phyloP scores from a whole-genome alignment of 2,888 invertebrate species.

The Andrena trimmerana region DNA sequence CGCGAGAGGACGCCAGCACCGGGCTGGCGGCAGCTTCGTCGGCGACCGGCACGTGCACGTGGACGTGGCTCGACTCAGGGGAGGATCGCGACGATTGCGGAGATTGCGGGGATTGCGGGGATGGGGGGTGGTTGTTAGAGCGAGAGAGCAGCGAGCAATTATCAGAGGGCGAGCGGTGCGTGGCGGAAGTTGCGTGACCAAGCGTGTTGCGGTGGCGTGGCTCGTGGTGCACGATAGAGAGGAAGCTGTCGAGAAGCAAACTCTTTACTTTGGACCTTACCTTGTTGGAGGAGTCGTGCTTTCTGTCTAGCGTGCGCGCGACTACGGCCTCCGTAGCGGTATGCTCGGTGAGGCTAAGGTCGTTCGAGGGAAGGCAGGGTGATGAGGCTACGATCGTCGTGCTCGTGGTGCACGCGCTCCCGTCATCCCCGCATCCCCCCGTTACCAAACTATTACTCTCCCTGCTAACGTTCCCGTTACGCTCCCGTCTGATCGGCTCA shows the following conservation, averaged over 20 bases:
- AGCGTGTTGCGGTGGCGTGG: conserved; percentile 64
- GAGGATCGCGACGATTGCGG: too few species aligned
- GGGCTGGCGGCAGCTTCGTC: too few species aligned
- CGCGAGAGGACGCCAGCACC: not conserved
- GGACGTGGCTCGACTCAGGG: too few species aligned
- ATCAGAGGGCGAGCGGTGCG: conserved; percentile 43
- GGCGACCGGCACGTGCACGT: too few species aligned
- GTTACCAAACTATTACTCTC: conserved; percentile 5
- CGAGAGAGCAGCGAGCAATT: conserved; percentile 15
- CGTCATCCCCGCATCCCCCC: conserved; percentile 45
- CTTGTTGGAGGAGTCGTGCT: conserved; percentile 77
- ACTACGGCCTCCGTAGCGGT: conserved; percentile 60
- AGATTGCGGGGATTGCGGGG: too few species aligned
- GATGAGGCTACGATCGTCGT: conserved; percentile 42
- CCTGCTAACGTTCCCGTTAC: conserved; percentile 39
- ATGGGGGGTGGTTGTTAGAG: not conserved
- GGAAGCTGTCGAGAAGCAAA: conserved; percentile 78
- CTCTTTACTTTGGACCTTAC: conserved; percentile 83
- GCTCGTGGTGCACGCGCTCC: conserved; percentile 26
- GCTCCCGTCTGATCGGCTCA: conserved; percentile 64
- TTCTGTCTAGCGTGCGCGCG: conserved; percentile 61
- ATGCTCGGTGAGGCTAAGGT: conserved; percentile 47
- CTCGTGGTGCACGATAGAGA: conserved; percentile 66
- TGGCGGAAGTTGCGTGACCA: conserved; percentile 70
- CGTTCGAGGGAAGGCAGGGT: conserved; percentile 54